A percentile compares a stretch with the other conserved stretches of the same genome.
Conservation (phyloP, 1,140 invertebrate genomes). For the Halictus rubicundus region DNA sequence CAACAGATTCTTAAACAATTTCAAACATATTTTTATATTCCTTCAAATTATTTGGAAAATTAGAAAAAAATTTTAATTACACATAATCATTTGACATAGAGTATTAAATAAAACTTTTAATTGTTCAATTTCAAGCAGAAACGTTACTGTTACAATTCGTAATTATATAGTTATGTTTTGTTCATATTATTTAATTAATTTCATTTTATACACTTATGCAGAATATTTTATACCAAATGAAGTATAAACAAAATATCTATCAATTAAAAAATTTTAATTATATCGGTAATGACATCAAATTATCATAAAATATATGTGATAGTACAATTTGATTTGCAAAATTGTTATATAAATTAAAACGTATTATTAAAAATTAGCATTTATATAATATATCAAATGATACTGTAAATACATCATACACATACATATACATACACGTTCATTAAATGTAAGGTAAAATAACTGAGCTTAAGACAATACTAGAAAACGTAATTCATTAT, state of each 20-base stretch:
- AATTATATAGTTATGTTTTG: background rate
- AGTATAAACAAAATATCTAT: conserved; percentile 22
- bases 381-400: conserved; percentile 31
- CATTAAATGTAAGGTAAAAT: conserved; percentile 25
- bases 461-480: conserved; percentile 24
- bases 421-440: conserved; percentile 42
- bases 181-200: conserved; percentile 9
- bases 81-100: conserved; percentile 27
- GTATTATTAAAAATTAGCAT: conserved; percentile 16
- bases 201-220: conserved; percentile 6
- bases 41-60: background rate
- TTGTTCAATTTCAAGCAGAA: conserved; percentile 8
- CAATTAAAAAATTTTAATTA: conserved; percentile 12
- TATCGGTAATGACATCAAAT: conserved; percentile 12
- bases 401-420: conserved; percentile 38
- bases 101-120: background rate
- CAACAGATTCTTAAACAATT: background rate
- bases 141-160: conserved; percentile 10
- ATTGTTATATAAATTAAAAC: conserved; percentile 22
- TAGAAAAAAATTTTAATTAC: background rate
- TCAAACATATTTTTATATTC: background rate
- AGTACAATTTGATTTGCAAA: conserved; percentile 23
- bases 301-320: conserved; percentile 7
- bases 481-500: conserved; percentile 26
- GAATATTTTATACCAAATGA: conserved; percentile 16